Base-by-base conservation (phyloP, 2,797 vertebrate genomes). In the Tokudaia muenninki region DNA sequence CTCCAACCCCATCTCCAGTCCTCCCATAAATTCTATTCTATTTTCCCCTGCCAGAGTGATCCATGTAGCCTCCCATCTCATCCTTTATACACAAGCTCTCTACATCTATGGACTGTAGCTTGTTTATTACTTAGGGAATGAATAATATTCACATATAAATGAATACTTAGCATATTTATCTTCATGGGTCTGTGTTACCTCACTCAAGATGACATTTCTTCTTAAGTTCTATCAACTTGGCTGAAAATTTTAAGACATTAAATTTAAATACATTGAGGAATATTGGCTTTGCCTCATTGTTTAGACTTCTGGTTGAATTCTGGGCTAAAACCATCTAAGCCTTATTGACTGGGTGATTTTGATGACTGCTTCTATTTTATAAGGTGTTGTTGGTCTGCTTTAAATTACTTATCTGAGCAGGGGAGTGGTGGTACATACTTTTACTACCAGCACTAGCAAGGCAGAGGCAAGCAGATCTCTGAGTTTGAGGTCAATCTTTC, bases 11-110 rank as follows among this genome's bases (percentile, higher is more conserved):
- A 11, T n/a, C n/a, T 9, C 24, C 29, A 47, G 8, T 12, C 14
- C 2, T 44, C 2, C 22, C 26, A 47, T 47, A 31, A 63, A 19
- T 19, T 63, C n/a, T 61, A 9, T 61, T 61, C 13, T 82, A 17
- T 29, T 82, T 61, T 0, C 6, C 6, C 55, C 6, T 80, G 12
- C n/a, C 22, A 37, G 1, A 11, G 12, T 59, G 34, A 26, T 37
- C 6, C 22, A 29, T 5, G 3, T 61, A 37, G 16, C 24, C 37
- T 9, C 57, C 0, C 16, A 3, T 19, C 16, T 0, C 26, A 19
- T 84, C 16, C n/a, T 29, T 29, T 63, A 31, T 12, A 21, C 14
- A 16, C 21, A 61, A 63, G 10, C 3, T 44, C 16, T 63, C 59
- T 44, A 14, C 8, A 37, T 82, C 24, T 82, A 17, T 61, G 9